phyloP scores from a whole-genome alignment of 1,140 invertebrate species.

The Ceratina japonica region DNA sequence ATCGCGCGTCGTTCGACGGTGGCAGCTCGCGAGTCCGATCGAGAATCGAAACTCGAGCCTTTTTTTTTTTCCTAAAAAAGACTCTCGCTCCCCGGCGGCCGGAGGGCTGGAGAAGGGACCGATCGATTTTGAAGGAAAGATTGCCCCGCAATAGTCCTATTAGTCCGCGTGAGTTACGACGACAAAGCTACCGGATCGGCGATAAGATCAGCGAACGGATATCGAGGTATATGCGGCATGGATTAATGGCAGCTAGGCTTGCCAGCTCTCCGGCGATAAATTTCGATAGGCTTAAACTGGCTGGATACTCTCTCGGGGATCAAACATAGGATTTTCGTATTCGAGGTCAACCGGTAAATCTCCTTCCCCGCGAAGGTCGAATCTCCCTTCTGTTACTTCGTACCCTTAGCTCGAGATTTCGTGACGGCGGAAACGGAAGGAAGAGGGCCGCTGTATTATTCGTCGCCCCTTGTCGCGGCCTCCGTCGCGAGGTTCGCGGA shows the following conservation, averaged over 20 bases:
- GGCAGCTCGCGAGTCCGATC: no score
- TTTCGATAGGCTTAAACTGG: conserved; percentile 47
- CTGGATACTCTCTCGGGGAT: conserved; percentile 22
- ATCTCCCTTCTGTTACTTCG: neutral
- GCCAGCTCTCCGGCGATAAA: conserved; percentile 34
- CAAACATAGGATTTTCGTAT: conserved; percentile 25
- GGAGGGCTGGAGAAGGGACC: neutral
- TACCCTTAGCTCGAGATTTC: neutral
- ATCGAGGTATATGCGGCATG: conserved; percentile 16
- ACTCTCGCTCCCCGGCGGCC: neutral
- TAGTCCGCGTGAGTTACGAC: conserved; percentile 36
- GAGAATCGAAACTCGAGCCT: no score
- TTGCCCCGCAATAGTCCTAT: conserved; percentile 21
- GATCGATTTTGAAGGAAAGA: conserved; percentile 15
- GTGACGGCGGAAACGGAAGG: neutral
- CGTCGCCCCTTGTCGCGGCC: neutral
- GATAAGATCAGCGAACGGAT: conserved; percentile 45
- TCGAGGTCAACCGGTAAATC: conserved; percentile 36
- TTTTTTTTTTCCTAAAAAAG: neutral
- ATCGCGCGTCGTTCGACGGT: no score
- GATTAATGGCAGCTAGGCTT: conserved; percentile 24
- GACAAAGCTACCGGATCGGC: conserved; percentile 37
- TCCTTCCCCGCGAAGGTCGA: neutral
- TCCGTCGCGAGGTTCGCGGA: no score
- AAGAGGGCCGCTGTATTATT: no score